Percentiles rank a stretch among this genome's conserved stretches.
Conservation (phyloP, 30 jellyfish, hydroid and myxozoan genomes). For the Aurelia coerulea region DNA sequence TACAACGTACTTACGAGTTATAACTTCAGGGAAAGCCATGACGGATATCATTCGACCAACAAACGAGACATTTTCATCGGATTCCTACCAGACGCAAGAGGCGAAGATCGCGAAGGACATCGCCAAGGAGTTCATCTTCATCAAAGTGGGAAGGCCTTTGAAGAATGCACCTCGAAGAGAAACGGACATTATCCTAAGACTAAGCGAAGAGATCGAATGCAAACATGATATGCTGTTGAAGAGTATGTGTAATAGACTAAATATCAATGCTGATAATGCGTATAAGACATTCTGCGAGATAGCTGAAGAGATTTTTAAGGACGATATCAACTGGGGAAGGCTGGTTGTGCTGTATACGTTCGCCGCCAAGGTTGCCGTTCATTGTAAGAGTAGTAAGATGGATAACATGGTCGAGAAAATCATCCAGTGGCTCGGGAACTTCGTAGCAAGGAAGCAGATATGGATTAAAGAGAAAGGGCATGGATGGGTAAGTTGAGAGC, state of each 20-base stretch:
- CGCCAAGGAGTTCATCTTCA: constrained; percentile 80
- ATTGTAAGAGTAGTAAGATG: constrained; percentile 71
- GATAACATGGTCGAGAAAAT: constrained; percentile 85
- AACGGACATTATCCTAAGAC: constrained; percentile 79
- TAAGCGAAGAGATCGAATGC: constrained; percentile 86
- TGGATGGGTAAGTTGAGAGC: constrained; percentile 92
- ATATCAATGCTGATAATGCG: constrained; percentile 80
- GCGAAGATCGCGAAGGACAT: constrained; percentile 95
- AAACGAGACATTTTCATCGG: constrained; percentile 57
- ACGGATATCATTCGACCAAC: constrained; percentile 57
- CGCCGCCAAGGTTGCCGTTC: constrained; percentile 94
- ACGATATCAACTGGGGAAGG: constrained; percentile 96
- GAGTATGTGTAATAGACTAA: constrained; percentile 94
- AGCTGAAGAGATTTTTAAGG: constrained; percentile 90
- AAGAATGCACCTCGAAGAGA: constrained; percentile 87
- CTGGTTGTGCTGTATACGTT: constrained; percentile 91
- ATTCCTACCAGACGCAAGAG: constrained; percentile 72
- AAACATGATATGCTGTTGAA: constrained; percentile 88
- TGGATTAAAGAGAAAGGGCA: constrained; percentile 95
- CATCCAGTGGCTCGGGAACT: constrained; percentile 84
- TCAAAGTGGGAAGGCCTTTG: constrained; percentile 80
- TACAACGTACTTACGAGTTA: too few species aligned
- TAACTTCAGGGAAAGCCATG: background rate
- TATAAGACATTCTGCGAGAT: constrained; percentile 80
- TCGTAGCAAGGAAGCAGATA: constrained; percentile 75